A percentile compares a stretch with the other conserved stretches of the same genome.
phyloP scores from a whole-genome alignment of 2,113 vertebrate genomes.

The Myotis brandtii region DNA sequence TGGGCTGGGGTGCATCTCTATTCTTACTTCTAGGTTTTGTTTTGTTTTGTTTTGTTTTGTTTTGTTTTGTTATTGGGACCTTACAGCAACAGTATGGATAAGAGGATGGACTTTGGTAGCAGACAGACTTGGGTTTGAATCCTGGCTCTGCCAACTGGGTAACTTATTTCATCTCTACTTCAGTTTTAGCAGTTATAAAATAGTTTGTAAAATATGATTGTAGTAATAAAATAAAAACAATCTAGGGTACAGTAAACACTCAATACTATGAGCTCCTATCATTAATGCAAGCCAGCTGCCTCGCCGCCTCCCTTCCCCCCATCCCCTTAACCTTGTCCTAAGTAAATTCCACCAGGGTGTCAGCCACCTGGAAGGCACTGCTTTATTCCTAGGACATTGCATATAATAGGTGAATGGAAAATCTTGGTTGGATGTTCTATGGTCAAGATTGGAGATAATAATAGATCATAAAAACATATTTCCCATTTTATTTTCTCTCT shows the following conservation, averaged over 20 bases:
- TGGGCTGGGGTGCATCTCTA: neutral
- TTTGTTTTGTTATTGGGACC: neutral
- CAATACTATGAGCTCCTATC: neutral
- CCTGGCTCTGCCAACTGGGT: neutral
- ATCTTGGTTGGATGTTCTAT: neutral
- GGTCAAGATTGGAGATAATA: neutral
- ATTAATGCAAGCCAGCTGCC: neutral
- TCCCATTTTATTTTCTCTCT: neutral
- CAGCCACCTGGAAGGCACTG: neutral
- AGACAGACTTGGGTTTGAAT: neutral
- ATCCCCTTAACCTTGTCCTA: neutral
- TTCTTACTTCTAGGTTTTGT: neutral
- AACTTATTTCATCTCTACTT: neutral
- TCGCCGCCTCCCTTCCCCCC: accelerated
- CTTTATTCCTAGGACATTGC: neutral
- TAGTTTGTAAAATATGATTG: neutral
- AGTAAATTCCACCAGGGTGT: neutral
- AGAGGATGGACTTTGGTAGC: neutral
- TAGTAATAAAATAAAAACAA: neutral
- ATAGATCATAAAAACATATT: neutral
- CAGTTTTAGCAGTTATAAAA: neutral
- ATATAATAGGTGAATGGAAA: neutral
- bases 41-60: neutral
- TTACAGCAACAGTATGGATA: neutral
- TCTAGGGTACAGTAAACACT: neutral